Conservation (phyloP, 2,113 vertebrate species). For the Pseudopipra pipra region DNA sequence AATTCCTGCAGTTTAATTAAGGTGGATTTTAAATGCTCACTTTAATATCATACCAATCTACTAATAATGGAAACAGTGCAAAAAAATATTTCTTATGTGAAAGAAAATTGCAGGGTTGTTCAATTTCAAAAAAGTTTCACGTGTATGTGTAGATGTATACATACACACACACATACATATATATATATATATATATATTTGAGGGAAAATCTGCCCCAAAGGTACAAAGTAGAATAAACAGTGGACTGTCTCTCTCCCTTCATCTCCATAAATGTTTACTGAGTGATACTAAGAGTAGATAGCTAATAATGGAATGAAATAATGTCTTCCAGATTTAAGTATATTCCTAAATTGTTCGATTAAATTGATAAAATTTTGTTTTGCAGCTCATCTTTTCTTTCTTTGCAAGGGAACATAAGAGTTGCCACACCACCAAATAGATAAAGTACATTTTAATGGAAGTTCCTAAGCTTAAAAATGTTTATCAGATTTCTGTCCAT, state of each 20-base stretch:
- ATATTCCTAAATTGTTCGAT: background rate
- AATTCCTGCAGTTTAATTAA: slow-evolving; percentile 71
- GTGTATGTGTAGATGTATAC: accelerated
- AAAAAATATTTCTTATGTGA: background rate
- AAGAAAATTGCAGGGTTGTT: background rate
- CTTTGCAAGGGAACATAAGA: background rate
- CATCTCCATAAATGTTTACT: background rate
- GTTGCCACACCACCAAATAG: background rate
- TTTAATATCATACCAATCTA: slow-evolving; percentile 52
- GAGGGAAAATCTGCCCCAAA: background rate
- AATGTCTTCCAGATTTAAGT: background rate
- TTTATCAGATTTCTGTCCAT: background rate
- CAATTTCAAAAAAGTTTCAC: background rate
- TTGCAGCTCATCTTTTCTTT: background rate
- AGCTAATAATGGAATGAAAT: background rate
- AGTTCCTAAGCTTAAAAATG: background rate
- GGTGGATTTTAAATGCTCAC: slow-evolving; percentile 60
- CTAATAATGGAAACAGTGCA: slow-evolving; percentile 32
- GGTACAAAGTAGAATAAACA: background rate
- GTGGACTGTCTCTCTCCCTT: background rate
- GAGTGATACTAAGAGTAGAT: background rate
- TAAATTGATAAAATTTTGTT: background rate
- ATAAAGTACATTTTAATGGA: background rate
- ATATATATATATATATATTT: background rate
- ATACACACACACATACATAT: background rate